A percentile compares a stretch with the other conserved stretches of the same genome.
These are phyloP conservation scores for Pseudoatta argentina DNA, from an alignment of 1,140 invertebrate genomes.

Conservation along the genomic window DNA sequence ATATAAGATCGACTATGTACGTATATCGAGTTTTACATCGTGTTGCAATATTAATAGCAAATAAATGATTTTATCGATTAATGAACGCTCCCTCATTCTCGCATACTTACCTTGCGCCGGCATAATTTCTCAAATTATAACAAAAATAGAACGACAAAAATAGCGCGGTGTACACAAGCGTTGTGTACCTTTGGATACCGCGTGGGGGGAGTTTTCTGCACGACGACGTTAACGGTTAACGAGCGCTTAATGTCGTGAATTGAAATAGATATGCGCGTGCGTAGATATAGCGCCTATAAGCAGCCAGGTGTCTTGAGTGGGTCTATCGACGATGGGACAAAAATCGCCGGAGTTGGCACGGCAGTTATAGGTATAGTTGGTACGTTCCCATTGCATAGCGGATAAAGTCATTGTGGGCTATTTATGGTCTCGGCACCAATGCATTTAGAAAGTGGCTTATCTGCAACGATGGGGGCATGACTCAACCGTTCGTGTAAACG, in stretches of 20 bases:
- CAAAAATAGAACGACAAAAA: constrained; percentile 9
- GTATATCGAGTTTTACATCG: background rate
- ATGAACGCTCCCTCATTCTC: background rate
- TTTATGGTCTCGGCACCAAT: constrained; percentile 77
- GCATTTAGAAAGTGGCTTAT: constrained; percentile 81
- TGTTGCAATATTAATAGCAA: background rate
- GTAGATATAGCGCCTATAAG: background rate
- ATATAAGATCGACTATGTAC: background rate
- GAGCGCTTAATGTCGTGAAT: background rate
- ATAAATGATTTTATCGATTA: constrained; percentile 28
- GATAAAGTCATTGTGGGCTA: constrained; percentile 78
- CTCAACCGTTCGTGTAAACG: constrained; percentile 76
- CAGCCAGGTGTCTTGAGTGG: constrained; percentile 17
- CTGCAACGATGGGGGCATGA: constrained; percentile 76
- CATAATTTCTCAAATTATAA: background rate
- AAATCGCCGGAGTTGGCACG: constrained; percentile 39
- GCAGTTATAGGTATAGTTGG: constrained; percentile 10
- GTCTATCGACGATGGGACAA: constrained; percentile 45
- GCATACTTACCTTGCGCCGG: background rate
- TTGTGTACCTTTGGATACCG: background rate
- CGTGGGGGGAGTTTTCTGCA: background rate
- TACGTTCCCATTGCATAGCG: constrained; percentile 61
- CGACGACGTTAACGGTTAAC: constrained; percentile 13
- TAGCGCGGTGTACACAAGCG: constrained; percentile 28
- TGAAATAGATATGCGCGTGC: constrained; percentile 11